Evolutionary conservation across 2,797 vertebrate genomes (phyloP).

Genomic region (Champsocephalus esox): DNA sequence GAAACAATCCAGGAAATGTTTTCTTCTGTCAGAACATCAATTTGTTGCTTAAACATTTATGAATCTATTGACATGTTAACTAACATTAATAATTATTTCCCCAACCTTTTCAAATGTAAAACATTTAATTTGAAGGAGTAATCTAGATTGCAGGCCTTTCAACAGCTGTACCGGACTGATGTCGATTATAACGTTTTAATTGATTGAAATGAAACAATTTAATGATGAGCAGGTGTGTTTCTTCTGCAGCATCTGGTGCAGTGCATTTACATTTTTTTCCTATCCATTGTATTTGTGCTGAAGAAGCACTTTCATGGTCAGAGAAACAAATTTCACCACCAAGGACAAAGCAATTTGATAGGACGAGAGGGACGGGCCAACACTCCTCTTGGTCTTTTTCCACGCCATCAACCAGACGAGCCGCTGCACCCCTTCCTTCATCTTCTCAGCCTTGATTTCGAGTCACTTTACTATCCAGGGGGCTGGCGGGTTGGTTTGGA

Average conservation of each 20-base stretch:
- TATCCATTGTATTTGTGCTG: conserved; percentile 47
- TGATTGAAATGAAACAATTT: conserved; percentile 38
- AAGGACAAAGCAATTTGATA: conserved; percentile 55
- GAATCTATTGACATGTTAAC: background rate
- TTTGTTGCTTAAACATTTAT: background rate
- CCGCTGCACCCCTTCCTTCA: conserved; percentile 13
- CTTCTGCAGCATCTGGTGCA: conserved; percentile 3
- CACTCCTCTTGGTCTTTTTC: conserved; percentile 37
- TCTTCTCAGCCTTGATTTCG: conserved; percentile 21
- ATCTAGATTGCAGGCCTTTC: background rate
- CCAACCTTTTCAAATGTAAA: background rate
- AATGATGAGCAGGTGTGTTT: conserved; percentile 14
- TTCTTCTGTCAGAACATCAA: background rate
- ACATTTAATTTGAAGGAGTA: background rate
- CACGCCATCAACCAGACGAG: conserved; percentile 44
- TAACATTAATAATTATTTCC: background rate
- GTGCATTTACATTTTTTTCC: conserved; percentile 33
- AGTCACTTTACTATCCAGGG: conserved; percentile 44
- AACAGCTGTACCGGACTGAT: conserved; percentile 12
- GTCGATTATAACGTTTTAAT: background rate
- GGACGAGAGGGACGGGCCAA: conserved; percentile 30
- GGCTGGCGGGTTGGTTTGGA: conserved; percentile 43
- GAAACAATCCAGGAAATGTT: background rate
- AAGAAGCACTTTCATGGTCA: conserved; percentile 51
- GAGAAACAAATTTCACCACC: conserved; percentile 50